phyloP scores from a whole-genome alignment of 1,140 invertebrate genomes.

The Amphibalanus amphitrite region DNA sequence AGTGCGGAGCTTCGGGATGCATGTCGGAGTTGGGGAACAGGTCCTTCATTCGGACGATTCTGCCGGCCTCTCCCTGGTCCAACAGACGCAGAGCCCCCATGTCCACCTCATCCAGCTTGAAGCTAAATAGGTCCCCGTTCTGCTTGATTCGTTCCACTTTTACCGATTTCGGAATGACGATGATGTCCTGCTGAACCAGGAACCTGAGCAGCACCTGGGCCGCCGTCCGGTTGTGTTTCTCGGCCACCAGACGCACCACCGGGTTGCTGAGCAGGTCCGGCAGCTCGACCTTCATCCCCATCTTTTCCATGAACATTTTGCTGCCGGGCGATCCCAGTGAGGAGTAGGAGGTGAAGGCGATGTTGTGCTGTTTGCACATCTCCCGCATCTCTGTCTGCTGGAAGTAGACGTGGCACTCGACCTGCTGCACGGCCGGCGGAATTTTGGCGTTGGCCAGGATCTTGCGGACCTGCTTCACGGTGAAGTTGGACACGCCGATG shows the following conservation, averaged over 20 bases:
- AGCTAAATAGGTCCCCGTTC: conserved; percentile 19
- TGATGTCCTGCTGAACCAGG: conserved; percentile 23
- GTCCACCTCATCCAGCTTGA: conserved; percentile 6
- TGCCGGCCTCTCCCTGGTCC: conserved; percentile 38
- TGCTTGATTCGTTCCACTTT: conserved; percentile 20
- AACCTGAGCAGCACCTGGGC: conserved; percentile 27
- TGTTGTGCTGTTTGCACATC: background rate
- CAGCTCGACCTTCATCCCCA: background rate
- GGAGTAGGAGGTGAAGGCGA: background rate
- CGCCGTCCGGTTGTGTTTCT: conserved; percentile 19
- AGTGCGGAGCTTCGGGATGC: background rate
- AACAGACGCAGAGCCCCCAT: conserved; percentile 20
- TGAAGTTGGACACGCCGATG: background rate
- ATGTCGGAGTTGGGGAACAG: background rate
- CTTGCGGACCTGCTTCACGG: background rate
- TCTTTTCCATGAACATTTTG: background rate
- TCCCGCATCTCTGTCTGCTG: background rate
- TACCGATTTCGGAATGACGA: conserved; percentile 24
- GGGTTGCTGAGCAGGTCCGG: background rate
- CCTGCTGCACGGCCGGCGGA: background rate
- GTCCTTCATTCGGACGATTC: conserved; percentile 41
- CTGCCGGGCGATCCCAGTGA: background rate
- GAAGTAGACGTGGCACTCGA: background rate
- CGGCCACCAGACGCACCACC: conserved; percentile 20
- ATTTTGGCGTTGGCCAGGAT: background rate